Base-by-base conservation (phyloP, 30 jellyfish, hydroid and myxozoan genomes). In the Chironex yamaguchii region DNA sequence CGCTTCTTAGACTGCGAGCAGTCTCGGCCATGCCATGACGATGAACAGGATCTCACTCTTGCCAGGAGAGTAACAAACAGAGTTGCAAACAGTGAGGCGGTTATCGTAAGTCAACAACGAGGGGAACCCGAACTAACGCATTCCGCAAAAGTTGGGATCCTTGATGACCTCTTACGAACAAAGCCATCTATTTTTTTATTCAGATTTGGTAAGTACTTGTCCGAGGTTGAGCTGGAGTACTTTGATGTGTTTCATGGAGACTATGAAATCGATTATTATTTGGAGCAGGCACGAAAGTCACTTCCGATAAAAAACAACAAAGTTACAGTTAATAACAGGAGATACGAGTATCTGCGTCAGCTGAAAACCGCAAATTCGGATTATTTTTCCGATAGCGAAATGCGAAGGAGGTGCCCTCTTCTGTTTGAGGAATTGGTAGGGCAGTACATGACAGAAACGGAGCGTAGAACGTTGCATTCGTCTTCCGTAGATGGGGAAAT, bases 81-180 rank as follows among this genome's bases (percentile, higher is more conserved):
- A n/a, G 58, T 70, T 0, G 84, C 84, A 2, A 30, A 34, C 22
- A 70, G 75, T 32, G 27, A 34, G 3, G 84, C 73, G 17, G 27
- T 70, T 29, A 27, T 70, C 24, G 34, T 28, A 34, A 70, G 84
- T 23, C 84, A 70, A 36, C 84, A 70, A 32, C 69, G 71, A 20
- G 84, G 84, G 22, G 84, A 70, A 29, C 71, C 49, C 2, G 84
- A 70, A n/a, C 69, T 70, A 6, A 70, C 84, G n/a, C 22, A 28
- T 48, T 2, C 30, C 69, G 84, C 30, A 32, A 70, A 70, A 70
- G 21, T 30, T 70, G 75, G 4, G 14, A 70, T 70, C 34, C n/a
- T 70, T 22, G 34, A 30, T 9, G 84, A 70, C 69, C 42, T 70
- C 33, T 70, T 28, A 25, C 14, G 34, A 6, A 17, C 11, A 33